These are phyloP conservation scores for Eucriotettix oculatus DNA, from an alignment of 2,888 invertebrate species.

Conservation along the genomic window DNA sequence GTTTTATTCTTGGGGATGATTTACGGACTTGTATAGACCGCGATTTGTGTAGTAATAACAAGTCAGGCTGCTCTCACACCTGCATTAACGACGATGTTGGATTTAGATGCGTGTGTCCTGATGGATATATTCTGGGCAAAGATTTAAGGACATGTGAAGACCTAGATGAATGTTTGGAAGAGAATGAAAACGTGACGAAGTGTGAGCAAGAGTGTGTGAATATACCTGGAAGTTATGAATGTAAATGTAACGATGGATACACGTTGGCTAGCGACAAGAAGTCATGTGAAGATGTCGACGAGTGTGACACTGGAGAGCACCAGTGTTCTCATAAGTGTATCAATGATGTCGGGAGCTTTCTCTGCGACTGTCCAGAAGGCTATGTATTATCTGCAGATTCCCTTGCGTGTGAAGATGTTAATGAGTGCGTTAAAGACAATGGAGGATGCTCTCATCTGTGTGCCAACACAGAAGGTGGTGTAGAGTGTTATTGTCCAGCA, in stretches of 20 bases:
- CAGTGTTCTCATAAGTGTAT: constrained; percentile 20
- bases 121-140: constrained; percentile 21
- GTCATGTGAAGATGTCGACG: constrained; percentile 27
- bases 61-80: constrained; percentile 13
- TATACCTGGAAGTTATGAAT: constrained; percentile 29
- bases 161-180: constrained; percentile 22
- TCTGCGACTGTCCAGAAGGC: constrained; percentile 20
- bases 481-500: constrained; percentile 27
- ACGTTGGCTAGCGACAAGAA: constrained; percentile 22
- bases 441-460: constrained; percentile 37
- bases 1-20: constrained; percentile 6
- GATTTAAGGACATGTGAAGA: constrained; percentile 22
- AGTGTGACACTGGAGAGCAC: constrained; percentile 27
- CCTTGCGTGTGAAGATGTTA: constrained; percentile 16
- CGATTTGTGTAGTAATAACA: constrained; percentile 19
- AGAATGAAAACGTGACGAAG: constrained; percentile 17
- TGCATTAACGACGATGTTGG: constrained; percentile 14
- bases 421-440: constrained; percentile 29
- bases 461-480: constrained; percentile 21
- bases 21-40: constrained; percentile 16
- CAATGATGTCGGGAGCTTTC: constrained; percentile 19
- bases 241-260: constrained; percentile 31
- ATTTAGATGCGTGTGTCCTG: constrained; percentile 34
- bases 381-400: constrained; percentile 12
- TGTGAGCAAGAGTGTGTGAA: constrained; percentile 22